Conservation (phyloP, 1,140 invertebrate species). For the Periplaneta americana region DNA sequence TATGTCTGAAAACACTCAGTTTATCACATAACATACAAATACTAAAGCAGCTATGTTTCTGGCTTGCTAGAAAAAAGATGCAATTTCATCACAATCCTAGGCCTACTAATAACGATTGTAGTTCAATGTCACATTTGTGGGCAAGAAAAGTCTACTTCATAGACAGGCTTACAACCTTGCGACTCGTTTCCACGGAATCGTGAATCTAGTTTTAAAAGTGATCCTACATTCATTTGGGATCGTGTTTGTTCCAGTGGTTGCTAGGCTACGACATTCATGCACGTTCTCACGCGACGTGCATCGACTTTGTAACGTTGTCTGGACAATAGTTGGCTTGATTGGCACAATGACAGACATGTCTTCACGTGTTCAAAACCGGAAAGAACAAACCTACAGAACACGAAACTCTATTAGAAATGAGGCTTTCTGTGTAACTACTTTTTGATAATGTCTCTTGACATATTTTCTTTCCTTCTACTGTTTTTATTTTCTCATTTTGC, state of each 20-base stretch:
- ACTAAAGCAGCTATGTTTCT: no score
- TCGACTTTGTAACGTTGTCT: constrained; percentile 28
- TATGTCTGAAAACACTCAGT: no score
- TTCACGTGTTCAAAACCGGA: neutral
- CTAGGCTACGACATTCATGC: neutral
- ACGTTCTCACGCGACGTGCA: neutral
- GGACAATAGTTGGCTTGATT: neutral
- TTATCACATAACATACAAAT: no score
- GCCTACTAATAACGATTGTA: no score
- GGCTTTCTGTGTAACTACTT: neutral
- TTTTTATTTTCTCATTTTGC: no score
- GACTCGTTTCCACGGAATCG: neutral
- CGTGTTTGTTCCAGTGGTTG: neutral
- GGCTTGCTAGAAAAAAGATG: no score
- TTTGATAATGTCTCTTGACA: neutral
- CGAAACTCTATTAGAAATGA: neutral
- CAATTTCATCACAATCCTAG: no score
- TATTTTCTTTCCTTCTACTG: no score
- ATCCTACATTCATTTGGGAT: neutral
- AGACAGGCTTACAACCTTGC: no score
- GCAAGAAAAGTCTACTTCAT: no score
- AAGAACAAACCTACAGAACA: neutral
- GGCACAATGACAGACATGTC: neutral
- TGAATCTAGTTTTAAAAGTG: neutral
- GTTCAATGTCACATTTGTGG: no score